phyloP scores from a whole-genome alignment of 1,140 invertebrate genomes.

The Drosophila murphyi region DNA sequence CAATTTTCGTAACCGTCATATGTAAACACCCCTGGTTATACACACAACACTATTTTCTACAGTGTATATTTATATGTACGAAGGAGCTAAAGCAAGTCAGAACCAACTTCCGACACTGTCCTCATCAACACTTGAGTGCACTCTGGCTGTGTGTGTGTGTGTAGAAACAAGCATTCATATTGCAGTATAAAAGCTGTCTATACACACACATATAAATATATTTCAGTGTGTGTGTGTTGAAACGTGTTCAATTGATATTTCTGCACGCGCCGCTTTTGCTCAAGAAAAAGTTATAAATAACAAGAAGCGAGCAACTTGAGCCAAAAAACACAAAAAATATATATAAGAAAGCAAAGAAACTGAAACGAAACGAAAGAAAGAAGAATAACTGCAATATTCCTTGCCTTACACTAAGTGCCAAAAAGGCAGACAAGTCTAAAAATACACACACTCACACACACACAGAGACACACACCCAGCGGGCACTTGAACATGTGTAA shows the following conservation, averaged over 20 bases:
- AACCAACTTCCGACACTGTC: slow-evolving; percentile 64
- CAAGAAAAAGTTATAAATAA: slow-evolving; percentile 80
- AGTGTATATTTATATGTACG: slow-evolving; percentile 17
- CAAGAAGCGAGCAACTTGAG: slow-evolving; percentile 58
- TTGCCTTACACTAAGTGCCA: slow-evolving; percentile 49
- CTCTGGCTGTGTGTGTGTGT: slow-evolving; percentile 34
- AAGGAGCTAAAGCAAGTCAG: slow-evolving; percentile 4
- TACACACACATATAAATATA: slow-evolving; percentile 1
- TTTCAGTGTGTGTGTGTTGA: slow-evolving; percentile 55
- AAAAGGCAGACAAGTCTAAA: slow-evolving; percentile 70
- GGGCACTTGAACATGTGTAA: slow-evolving; percentile 46
- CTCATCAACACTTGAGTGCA: slow-evolving; percentile 54
- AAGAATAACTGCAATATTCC: slow-evolving; percentile 74
- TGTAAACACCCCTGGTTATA: background rate
- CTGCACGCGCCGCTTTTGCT: slow-evolving; percentile 66
- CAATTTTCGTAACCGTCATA: too few relatives aligned
- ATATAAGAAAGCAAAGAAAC: background rate
- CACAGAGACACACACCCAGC: slow-evolving; percentile 15
- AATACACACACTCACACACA: slow-evolving; percentile 49
- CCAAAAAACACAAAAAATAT: slow-evolving; percentile 20
- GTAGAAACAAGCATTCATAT: slow-evolving; percentile 56
- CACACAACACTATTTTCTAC: background rate
- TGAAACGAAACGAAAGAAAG: slow-evolving; percentile 43
- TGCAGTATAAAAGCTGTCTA: slow-evolving; percentile 36
- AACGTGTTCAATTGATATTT: slow-evolving; percentile 84